These are phyloP conservation scores for Pangasius mekongensis DNA, from an alignment of 2,797 vertebrate species.

Conservation along the genomic window DNA sequence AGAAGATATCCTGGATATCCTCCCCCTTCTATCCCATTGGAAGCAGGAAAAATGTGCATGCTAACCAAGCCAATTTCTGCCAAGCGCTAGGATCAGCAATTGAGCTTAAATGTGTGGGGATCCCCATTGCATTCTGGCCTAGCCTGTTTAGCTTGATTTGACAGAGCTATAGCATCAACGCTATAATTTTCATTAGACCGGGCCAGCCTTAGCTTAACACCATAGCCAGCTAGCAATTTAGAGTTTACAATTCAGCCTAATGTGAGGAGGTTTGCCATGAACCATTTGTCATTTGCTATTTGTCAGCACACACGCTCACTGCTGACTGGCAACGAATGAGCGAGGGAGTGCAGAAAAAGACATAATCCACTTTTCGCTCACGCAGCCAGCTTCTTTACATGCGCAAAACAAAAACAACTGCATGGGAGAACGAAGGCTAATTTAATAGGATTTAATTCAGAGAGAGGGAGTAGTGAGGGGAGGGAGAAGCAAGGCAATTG, in stretches of 20 bases:
- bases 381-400: slow-evolving; percentile 59
- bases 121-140: slow-evolving; percentile 38
- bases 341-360: slow-evolving; percentile 44
- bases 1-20: slow-evolving; percentile 35
- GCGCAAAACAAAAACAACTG: slow-evolving; percentile 64
- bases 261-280: slow-evolving; percentile 44
- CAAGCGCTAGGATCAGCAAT: slow-evolving; percentile 62
- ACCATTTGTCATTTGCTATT: slow-evolving; percentile 38
- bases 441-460: slow-evolving; percentile 67
- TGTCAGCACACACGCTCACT: slow-evolving; percentile 37
- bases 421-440: slow-evolving; percentile 58
- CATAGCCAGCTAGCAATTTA: slow-evolving; percentile 59
- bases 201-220: slow-evolving; percentile 59
- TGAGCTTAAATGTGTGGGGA: slow-evolving; percentile 57
- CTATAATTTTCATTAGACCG: slow-evolving; percentile 80
- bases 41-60: slow-evolving; percentile 61
- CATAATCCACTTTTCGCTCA: slow-evolving; percentile 68
- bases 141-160: slow-evolving; percentile 62
- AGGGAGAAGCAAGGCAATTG: slow-evolving; percentile 44
- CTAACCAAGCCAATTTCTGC: slow-evolving; percentile 60
- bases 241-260: slow-evolving; percentile 56
- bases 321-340: slow-evolving; percentile 43
- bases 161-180: slow-evolving; percentile 63
- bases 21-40: slow-evolving; percentile 46
- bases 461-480: slow-evolving; percentile 34